Percentiles rank a stretch among this genome's conserved stretches.
These are phyloP conservation scores for Myocastor coypus DNA, from an alignment of 2,113 vertebrate genomes.

Conservation along the genomic window DNA sequence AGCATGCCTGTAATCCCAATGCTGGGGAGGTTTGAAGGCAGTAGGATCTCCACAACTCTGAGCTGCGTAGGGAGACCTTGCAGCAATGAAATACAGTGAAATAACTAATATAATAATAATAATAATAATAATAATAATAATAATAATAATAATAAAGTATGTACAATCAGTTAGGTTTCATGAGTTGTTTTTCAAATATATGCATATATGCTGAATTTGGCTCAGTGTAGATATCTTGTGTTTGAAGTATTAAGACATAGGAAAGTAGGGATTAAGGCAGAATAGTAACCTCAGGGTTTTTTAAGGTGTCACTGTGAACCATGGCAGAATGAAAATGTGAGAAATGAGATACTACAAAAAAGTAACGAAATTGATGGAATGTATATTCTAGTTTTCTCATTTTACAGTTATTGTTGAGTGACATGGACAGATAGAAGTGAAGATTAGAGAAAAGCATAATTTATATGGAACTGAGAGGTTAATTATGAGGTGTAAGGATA, in stretches of 20 bases:
- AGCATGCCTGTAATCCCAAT: no score
- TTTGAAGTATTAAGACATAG: neutral
- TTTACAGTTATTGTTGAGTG: neutral
- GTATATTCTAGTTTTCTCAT: neutral
- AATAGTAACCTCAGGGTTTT: neutral
- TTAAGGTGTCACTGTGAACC: neutral
- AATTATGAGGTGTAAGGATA: neutral
- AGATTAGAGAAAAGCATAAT: neutral
- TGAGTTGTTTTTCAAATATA: neutral
- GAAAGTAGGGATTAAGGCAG: neutral
- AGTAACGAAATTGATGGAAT: neutral
- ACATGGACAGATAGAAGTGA: neutral
- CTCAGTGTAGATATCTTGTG: neutral
- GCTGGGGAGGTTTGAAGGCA: no score
- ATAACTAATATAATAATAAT: no score
- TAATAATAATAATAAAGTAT: no score
- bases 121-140: no score
- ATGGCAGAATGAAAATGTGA: neutral
- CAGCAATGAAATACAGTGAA: no score
- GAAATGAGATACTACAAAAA: neutral
- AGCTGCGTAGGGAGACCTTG: no score
- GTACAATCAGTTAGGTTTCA: neutral
- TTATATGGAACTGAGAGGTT: neutral
- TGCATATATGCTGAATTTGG: neutral
- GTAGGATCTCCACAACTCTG: no score